Percentiles rank a stretch among this genome's conserved stretches.
Conservation (phyloP, 2,113 vertebrate genomes). For the Myotis yumanensis region DNA sequence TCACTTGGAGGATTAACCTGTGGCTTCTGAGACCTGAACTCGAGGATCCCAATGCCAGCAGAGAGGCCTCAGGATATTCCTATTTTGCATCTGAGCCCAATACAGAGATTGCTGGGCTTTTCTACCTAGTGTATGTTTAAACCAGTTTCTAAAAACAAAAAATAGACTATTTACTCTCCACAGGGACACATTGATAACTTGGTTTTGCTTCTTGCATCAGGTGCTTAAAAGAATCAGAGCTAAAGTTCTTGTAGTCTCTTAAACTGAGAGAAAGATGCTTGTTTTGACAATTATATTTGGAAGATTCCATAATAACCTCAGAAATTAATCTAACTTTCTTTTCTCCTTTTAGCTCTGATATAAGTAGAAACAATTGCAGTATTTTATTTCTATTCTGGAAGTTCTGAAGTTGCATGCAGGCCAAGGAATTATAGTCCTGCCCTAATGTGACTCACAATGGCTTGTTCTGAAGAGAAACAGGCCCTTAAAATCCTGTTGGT, state of each 20-base stretch:
- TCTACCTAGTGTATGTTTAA: background rate
- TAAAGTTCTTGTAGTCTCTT: background rate
- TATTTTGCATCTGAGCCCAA: background rate
- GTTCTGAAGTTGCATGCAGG: background rate
- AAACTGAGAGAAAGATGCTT: background rate
- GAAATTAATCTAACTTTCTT: background rate
- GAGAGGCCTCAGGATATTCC: background rate
- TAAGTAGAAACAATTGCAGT: background rate
- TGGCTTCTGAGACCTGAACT: background rate
- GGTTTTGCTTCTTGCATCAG: background rate
- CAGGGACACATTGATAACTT: background rate
- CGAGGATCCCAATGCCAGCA: background rate
- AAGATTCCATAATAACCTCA: background rate
- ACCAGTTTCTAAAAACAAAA: background rate
- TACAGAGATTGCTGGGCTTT: background rate
- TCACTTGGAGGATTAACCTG: background rate
- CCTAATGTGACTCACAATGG: background rate
- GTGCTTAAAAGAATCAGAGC: background rate
- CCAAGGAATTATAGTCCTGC: background rate
- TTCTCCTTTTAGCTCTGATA: background rate
- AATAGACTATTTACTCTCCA: background rate
- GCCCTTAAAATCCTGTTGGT: background rate
- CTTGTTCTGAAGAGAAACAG: background rate
- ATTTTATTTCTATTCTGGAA: conserved; percentile 24
- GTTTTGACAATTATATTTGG: background rate